Evolutionary conservation across 1,140 invertebrate genomes (phyloP), one percentile per base, ranked within the genome.

Genomic region (Pseudachorutes palmiensis): DNA sequence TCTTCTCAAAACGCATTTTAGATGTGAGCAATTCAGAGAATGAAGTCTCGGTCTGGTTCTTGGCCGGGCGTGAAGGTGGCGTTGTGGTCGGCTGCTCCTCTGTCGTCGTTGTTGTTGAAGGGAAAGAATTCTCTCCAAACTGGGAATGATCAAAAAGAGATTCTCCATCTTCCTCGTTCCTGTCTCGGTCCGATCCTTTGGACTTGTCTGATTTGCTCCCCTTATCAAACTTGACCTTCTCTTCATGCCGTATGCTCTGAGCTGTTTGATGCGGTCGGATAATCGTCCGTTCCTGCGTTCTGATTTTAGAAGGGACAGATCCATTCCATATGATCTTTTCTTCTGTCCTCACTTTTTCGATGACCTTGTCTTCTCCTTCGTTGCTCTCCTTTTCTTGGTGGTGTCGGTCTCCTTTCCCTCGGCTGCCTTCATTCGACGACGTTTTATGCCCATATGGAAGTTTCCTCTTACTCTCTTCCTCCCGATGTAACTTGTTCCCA

Each of bases 291-390:
- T 72, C 71, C 59, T 70, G 67, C 1, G 71, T 72, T 19, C 60
- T 31, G 19, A 70, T 65, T 64, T 69, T 69, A 19, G 55, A 24
- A 22, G 71, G 71, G 31, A 70, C 49, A 12, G 61, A 41, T 59
- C 66, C 68, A n/a, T 63, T 66, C 68, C 71, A 70, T 28, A 66
- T 64, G 26, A 70, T 72, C 48, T 73, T 73, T 51, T 73, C 68
- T 41, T 70, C 67, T 9, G 66, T 72, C n/a, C 66, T 57, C 0
- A 66, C 60, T 51, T 68, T 70, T 36, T 73, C 69, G 22, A 72
- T 70, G 2, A 67, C 48, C 59, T 68, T 64, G 19, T 36, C 31
- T 12, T 57, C 22, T 3, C 45, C 24, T 41, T 31, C 48, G 24
- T 9, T 1, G 30, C 36, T n/a, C 19, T 36, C 24, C 33, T 22